Base-by-base conservation (phyloP, 2,113 vertebrate species). In the Actenoides hombroni region DNA sequence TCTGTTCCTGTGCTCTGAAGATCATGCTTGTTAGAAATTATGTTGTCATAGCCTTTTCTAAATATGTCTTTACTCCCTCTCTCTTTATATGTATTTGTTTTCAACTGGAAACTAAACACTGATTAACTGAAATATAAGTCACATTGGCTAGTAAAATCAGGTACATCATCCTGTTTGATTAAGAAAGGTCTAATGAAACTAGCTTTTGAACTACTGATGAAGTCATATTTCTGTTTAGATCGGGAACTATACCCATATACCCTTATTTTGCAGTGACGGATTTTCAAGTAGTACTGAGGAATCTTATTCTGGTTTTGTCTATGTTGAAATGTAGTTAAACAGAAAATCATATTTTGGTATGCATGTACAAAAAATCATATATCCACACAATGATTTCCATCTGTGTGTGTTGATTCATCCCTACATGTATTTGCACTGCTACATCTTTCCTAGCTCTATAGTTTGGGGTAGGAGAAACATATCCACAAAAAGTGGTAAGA, bases 291-390 rank as follows among this genome's bases (percentile, higher is more conserved):
- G 7, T 54, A 71, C 9, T 21, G 53, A 77, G 25, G 26, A 77
- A 35, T 8, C 2, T 35, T 59, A 68, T n/a, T 71, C n/a, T 60
- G 14, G 5, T 77, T 37, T 81, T 60, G 2, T 37, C 25, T 73
- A 3, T 51, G 16, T 35, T 31, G 21, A 90, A 87, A 78, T 18
- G 5, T 25, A 69, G 2, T 40, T 56, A 80, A 69, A 61, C 0
- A 60, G 39, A 57, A 71, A 61, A 76, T 2, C 0, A 0, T 13
- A 16, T 56, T 73, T 85, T 81, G 2, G 3, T 42, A 28, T 1
- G 0, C 14, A 16, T 13, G 6, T 65, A 25, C 4, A 57, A 78
- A 74, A 80, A n/a, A 26, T 5, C 40, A 59, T 74, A 4, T n/a
- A 10, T n/a, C 3, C 49, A n/a, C 11, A 3, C n/a, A 39, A 51